Base-by-base conservation (phyloP, 2,113 vertebrate genomes). In the Henicopernis longicauda region DNA sequence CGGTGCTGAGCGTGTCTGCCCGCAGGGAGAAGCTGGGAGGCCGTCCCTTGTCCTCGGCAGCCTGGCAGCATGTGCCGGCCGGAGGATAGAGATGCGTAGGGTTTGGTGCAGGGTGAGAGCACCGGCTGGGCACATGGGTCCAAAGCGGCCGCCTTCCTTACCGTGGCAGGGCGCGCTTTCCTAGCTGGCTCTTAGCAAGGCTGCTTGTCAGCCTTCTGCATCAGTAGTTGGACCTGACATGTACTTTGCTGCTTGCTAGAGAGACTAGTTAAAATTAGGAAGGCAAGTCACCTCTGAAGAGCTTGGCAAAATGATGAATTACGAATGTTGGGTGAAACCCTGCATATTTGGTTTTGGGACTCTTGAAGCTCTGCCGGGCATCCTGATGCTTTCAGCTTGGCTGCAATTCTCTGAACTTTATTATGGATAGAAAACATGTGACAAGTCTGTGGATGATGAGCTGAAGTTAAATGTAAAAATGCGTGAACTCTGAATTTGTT, bases 1-100 rank as follows among this genome's bases (percentile, higher is more conserved):
- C 25, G 4, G 13, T 0, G 1, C 4, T 1, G 26, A 52, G 13
- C 3, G 0, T 4, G 20, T 45, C 40, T 42, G 40, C 57, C 23
- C 38, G 66, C 70, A 54, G 74, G 45, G 44, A 36, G 44, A 42
- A 80, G 36, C 72, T 40, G 32, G 20, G 36, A 38, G 44, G 45
- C 23, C 3, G 1, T 2, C 2, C 50, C 57, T 38, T n/a, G 8
- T 31, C 50, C 52, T 76, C 11, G 1, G 42, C 45, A 83, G 52
- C 42, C 22, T 50, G 49, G 54, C 62, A 66, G 42, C 27, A 23
- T 0, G 0, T 70, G 16, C 45, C 0, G 3, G 21, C 16, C 2
- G 2, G 47, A 63, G 59, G 40, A 18, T 2, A 36, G 73, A 82
- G 42, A 8, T 23, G 12, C 1, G 4, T 3, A 31, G 38, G 31